These are phyloP conservation scores for Spisula subtruncata DNA, from an alignment of 2,888 invertebrate species.

Conservation along the genomic window DNA sequence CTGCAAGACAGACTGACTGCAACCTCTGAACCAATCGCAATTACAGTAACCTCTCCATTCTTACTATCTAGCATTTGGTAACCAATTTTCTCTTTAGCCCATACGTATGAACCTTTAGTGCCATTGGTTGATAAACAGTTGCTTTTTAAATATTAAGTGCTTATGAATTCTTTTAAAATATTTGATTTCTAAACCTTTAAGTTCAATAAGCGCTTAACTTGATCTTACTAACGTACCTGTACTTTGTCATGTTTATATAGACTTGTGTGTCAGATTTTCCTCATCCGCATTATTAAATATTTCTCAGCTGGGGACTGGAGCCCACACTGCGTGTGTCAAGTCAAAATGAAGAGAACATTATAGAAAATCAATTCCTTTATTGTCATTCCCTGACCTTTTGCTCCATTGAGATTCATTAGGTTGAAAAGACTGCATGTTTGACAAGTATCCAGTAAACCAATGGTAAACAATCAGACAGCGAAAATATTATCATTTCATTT, in stretches of 20 bases:
- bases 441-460: constrained; percentile 11
- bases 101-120: too few relatives aligned
- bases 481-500: constrained; percentile 51
- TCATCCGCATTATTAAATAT: background rate
- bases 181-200: background rate
- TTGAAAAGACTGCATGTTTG: constrained; percentile 35
- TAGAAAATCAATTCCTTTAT: constrained; percentile 41
- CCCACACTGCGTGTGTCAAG: background rate
- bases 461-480: constrained; percentile 29
- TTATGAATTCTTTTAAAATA: too few relatives aligned
- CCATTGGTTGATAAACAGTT: too few relatives aligned
- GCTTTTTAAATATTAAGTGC: too few relatives aligned
- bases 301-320: constrained; percentile 28
- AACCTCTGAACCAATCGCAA: too few relatives aligned
- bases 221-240: background rate
- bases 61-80: too few relatives aligned
- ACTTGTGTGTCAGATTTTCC: background rate
- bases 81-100: too few relatives aligned
- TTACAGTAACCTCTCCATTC: too few relatives aligned
- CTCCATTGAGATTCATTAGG: constrained; percentile 28
- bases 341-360: constrained; percentile 38
- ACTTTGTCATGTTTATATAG: background rate
- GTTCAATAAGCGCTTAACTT: background rate
- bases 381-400: constrained; percentile 33
- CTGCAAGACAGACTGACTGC: too few relatives aligned